Base-by-base conservation (phyloP, 1,140 invertebrate genomes). In the Schlechtendalia chinensis region DNA sequence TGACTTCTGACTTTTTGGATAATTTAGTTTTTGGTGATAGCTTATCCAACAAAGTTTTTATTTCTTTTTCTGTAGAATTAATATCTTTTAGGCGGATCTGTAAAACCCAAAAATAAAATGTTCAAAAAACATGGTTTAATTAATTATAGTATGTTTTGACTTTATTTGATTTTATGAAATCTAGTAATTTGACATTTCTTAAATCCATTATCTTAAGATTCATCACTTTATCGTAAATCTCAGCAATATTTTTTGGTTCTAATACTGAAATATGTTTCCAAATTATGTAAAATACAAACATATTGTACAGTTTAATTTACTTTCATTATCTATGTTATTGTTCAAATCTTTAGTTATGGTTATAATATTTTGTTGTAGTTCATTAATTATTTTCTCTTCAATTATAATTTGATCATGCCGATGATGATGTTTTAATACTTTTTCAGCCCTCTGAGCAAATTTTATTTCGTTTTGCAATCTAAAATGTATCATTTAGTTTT, bases 371-470 rank as follows among this genome's bases (percentile, higher is more conserved):
- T 72, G 17, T 54, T 72, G 69, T 54, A 54, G 8, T 19, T 72
- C 69, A 29, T 54, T 72, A 4, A 72, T 32, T 5, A 29, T 29
- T 5, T 54, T 72, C 4, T 72, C 16, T 72, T 72, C 69, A 72
- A 72, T 27, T 50, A 11, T 53, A 29, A 54, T 72, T 54, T 53
- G 24, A 10, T 72, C 47, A 1, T 72, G 27, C 5, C 1, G 1
- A 5, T n/a, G 69, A 29, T 72, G 50, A 54, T 54, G 17, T n/a
- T 72, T 72, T 29, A 72, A 29, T 72, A 72, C 29, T 72, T 72
- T 29, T n/a, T 72, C 50, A 14, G 69, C 69, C 10, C 69, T 72
- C 17, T 19, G 47, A 5, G 53, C 5, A 32, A 72, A 72, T 72
- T 54, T 14, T 4, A 72, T 53, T 29, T 72, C 69, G n/a, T 72